Percentiles rank a stretch among this genome's conserved stretches.
Evolutionary conservation across 2,797 vertebrate genomes (phyloP).

Genomic region (Sebastes elongatus): DNA sequence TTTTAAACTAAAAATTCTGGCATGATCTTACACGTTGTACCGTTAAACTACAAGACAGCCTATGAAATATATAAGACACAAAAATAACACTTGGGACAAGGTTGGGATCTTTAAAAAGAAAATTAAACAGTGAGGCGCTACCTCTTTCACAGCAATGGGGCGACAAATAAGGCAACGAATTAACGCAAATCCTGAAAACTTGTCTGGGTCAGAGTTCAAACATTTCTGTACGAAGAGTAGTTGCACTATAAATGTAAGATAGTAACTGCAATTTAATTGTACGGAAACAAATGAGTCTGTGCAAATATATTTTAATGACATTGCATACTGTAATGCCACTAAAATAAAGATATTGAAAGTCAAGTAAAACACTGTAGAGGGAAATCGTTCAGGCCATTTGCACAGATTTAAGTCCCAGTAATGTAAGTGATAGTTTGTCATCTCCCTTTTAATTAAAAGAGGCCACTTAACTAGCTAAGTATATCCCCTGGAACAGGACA

Average conservation of each 20-base stretch:
- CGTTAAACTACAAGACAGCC: not conserved
- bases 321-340: not conserved
- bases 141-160: not conserved
- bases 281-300: not conserved
- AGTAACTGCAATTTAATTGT: not conserved
- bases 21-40: accelerated
- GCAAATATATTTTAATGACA: not conserved
- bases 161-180: not conserved
- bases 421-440: constrained; percentile 51
- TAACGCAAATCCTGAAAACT: not conserved
- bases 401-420: constrained; percentile 46
- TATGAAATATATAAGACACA: not conserved
- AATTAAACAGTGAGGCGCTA: not conserved
- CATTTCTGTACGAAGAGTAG: not conserved
- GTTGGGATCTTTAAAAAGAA: not conserved
- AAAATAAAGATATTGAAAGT: not conserved
- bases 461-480: constrained; percentile 55
- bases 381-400: constrained; percentile 35
- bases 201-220: not conserved
- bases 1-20: not conserved
- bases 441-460: constrained; percentile 63
- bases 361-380: not conserved
- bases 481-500: constrained; percentile 45
- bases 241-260: not conserved
- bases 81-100: not conserved